Base-by-base conservation (phyloP, 2,888 invertebrate species). In the Drosophila atroscutellata region DNA sequence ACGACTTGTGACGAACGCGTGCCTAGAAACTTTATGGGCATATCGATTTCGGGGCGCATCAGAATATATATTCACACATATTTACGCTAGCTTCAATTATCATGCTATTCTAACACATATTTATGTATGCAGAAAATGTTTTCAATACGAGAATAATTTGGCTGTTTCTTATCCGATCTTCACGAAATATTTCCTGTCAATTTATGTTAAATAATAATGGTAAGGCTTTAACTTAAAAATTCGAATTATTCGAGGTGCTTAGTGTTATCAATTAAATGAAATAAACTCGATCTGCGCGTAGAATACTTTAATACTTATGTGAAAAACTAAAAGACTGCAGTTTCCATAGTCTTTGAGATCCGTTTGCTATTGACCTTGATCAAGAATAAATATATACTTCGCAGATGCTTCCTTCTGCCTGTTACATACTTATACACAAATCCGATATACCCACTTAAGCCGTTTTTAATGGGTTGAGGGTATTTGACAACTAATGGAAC, bases 401-500 rank as follows among this genome's bases (percentile, higher is more conserved):
- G 15, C 15, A 45, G 15, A 24, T 45, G 2, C 24, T 24, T 15
- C 4, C 24, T 26, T 8, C 24, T 8, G 8, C 8, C 8, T 24
- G 24, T 24, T 15, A 4, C 45, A 45, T 8, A 24, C 4, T 8
- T 24, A 2, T 2, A 4, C 15, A 8, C 24, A 8, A 24, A 1
- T 15, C 1, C 24, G 15, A 24, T 45, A 8, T 45, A 24, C 45
- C 24, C 24, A 45, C 15, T 24, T 45, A 45, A 45, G 8, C 24
- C 15, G 15, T 45, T 45, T 24, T 45, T 4, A 24, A 15, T 45
- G 15, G 24, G 7, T 24, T 8, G 15, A 45, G 24, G 24, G 45
- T 45, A 45, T 45, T 2, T 24, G 45, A 11, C 26, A 60, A 61
- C 49, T 70, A 67, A 67, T 72, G 54, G 76, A 56, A 61, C 64